phyloP scores from a whole-genome alignment of 2,113 vertebrate species.

The Fregetta grallaria region DNA sequence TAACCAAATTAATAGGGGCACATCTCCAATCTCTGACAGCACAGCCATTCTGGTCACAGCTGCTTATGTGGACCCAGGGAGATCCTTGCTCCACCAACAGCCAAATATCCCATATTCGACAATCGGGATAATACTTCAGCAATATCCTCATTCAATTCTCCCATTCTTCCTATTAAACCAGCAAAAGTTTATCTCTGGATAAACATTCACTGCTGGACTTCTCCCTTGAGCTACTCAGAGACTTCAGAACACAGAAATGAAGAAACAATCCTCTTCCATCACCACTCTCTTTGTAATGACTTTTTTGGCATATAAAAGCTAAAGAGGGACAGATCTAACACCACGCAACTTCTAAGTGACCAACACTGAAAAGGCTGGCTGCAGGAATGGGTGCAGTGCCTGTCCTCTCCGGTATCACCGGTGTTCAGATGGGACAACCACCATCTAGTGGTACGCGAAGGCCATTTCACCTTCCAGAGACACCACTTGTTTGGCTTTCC shows the following conservation, averaged over 20 bases:
- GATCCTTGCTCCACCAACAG: background rate
- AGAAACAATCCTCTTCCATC: background rate
- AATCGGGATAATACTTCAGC: background rate
- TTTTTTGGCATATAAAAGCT: background rate
- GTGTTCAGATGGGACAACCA: background rate
- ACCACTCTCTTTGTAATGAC: background rate
- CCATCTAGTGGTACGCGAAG: slow-evolving; percentile 21
- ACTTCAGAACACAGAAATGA: background rate
- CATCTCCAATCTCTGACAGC: background rate
- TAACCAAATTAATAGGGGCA: background rate
- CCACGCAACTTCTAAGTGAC: background rate
- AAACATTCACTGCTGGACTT: background rate
- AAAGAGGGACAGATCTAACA: background rate
- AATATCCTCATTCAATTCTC: background rate
- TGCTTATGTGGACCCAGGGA: background rate
- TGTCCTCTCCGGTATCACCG: background rate
- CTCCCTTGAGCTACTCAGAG: background rate
- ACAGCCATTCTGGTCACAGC: background rate
- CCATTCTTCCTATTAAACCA: background rate
- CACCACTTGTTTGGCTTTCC: background rate
- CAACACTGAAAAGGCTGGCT: background rate
- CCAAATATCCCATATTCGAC: background rate
- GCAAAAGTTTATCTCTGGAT: background rate
- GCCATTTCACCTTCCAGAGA: slow-evolving; percentile 11
- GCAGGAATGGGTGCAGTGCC: accelerated